Conservation (phyloP, 2,797 vertebrate species). For the Jordanella pulchra region DNA sequence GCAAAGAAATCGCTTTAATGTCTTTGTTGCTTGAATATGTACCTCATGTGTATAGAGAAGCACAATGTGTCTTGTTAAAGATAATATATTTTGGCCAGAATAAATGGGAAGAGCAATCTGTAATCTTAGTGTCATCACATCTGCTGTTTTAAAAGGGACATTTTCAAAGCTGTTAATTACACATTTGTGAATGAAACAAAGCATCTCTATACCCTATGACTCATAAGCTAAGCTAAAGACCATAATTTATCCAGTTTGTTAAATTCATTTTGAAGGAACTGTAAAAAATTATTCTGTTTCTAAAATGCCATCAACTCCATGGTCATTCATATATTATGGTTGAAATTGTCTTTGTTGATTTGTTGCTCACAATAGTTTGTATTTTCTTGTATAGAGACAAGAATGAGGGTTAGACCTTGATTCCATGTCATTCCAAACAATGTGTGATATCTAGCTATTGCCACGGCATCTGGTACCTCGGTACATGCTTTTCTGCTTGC, state of each 20-base stretch:
- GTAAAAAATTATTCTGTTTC: conserved; percentile 6
- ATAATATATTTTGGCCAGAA: conserved; percentile 20
- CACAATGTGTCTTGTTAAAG: conserved; percentile 23
- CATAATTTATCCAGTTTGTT: conserved; percentile 17
- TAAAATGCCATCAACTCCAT: conserved; percentile 7
- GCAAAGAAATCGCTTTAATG: conserved; percentile 39
- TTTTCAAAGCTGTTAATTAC: conserved; percentile 28
- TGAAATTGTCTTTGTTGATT: neutral
- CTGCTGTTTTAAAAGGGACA: conserved; percentile 6
- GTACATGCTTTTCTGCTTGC: conserved; percentile 38
- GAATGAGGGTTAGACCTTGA: conserved; percentile 7
- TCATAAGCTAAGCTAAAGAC: conserved; percentile 25
- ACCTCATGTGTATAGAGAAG: conserved; percentile 36
- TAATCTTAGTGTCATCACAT: conserved; percentile 28
- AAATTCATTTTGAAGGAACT: neutral
- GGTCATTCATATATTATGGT: neutral
- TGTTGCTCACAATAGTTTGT: conserved; percentile 13
- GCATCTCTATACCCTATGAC: conserved; percentile 24
- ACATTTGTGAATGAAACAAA: conserved; percentile 30
- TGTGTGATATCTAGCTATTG: conserved; percentile 38
- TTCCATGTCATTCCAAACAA: conserved; percentile 10
- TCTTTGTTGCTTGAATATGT: conserved; percentile 42
- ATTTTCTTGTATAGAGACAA: conserved; percentile 10
- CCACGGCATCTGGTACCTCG: conserved; percentile 22
- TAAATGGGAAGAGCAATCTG: conserved; percentile 21